These are phyloP conservation scores for Apotomis turbidana DNA, from an alignment of 2,888 invertebrate genomes.

Conservation along the genomic window DNA sequence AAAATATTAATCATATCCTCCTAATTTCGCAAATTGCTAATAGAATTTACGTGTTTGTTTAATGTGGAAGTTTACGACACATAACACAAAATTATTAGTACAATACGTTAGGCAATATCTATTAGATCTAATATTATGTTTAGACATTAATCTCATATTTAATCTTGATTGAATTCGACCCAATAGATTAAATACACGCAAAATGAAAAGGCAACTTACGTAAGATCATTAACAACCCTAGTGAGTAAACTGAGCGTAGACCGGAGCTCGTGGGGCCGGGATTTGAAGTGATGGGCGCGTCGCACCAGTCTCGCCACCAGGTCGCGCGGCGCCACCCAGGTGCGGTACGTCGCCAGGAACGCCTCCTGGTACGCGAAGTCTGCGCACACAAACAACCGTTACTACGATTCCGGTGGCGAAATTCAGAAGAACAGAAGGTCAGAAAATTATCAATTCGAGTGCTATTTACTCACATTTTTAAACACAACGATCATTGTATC, in stretches of 20 bases:
- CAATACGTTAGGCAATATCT: too few relatives aligned
- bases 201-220: slow-evolving; percentile 87
- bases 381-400: slow-evolving; percentile 60
- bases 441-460: not conserved
- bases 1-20: too few relatives aligned
- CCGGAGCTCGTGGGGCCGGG: slow-evolving; percentile 88
- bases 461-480: too few relatives aligned
- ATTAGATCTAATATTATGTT: too few relatives aligned
- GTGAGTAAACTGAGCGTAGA: slow-evolving; percentile 96
- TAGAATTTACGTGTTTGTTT: too few relatives aligned
- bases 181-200: too few relatives aligned
- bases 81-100: too few relatives aligned
- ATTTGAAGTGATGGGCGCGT: slow-evolving; percentile 85
- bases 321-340: slow-evolving; percentile 94
- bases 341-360: slow-evolving; percentile 98
- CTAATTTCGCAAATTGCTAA: too few relatives aligned
- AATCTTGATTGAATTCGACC: too few relatives aligned
- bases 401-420: not conserved
- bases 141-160: too few relatives aligned
- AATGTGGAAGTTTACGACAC: too few relatives aligned
- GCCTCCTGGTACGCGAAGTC: slow-evolving; percentile 98
- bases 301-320: slow-evolving; percentile 93
- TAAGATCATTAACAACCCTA: slow-evolving; percentile 97
- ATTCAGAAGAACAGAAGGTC: slow-evolving; percentile 8
- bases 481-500: too few relatives aligned